A percentile compares a stretch with the other conserved stretches of the same genome.
Conservation (phyloP, 1,140 invertebrate genomes). For the Heterodera carotae region DNA sequence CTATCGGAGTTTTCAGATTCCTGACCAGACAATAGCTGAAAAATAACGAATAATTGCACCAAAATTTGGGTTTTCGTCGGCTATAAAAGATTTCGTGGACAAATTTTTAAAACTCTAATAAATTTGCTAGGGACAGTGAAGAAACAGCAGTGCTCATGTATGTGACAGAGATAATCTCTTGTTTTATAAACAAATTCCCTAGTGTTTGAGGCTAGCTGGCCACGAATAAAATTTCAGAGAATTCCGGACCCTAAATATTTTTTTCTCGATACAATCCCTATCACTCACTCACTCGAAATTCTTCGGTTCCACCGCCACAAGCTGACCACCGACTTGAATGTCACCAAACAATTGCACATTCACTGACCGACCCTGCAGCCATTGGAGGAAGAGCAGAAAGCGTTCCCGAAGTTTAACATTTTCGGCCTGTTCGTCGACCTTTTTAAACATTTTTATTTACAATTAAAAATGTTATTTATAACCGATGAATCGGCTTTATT, state of each 20-base stretch:
- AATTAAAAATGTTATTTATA: background rate
- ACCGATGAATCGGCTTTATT: background rate
- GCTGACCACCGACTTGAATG: background rate
- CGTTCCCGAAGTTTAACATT: conserved; percentile 16
- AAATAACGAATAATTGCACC: background rate
- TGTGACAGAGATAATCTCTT: too few species aligned
- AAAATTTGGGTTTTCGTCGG: too few species aligned
- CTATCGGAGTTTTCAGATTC: conserved; percentile 4
- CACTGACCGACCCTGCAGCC: background rate
- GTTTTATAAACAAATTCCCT: too few species aligned
- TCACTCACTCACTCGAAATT: conserved; percentile 9
- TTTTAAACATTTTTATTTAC: background rate
- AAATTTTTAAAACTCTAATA: too few species aligned
- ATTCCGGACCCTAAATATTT: too few species aligned
- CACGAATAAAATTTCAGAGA: too few species aligned
- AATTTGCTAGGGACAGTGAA: too few species aligned
- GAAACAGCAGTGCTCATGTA: too few species aligned
- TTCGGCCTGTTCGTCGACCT: background rate
- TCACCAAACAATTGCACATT: conserved; percentile 17
- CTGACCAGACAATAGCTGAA: conserved; percentile 13
- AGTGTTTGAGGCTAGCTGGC: too few species aligned
- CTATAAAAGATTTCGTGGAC: too few species aligned
- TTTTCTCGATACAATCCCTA: too few species aligned
- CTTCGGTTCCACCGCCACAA: conserved; percentile 7
- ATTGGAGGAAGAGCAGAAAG: conserved; percentile 19